Evolutionary conservation across 1,140 invertebrate genomes (phyloP).

Genomic region (Euborellia annulipes): DNA sequence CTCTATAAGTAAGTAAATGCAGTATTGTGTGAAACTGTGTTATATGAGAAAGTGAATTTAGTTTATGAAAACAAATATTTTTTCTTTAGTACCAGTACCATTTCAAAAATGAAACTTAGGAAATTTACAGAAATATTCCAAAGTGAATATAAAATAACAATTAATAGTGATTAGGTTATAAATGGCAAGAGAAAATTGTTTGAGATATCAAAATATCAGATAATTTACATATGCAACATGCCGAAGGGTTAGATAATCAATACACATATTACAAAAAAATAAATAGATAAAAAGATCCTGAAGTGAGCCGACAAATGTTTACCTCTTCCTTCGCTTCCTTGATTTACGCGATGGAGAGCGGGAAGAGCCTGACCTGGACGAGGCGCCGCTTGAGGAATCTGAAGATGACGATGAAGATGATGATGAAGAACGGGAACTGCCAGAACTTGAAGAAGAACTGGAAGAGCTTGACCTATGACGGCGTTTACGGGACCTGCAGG

Average conservation of each 20-base stretch:
- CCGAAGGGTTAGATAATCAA: not conserved
- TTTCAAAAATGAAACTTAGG: no score
- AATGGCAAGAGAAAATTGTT: no score
- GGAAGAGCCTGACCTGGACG: slow-evolving; percentile 17
- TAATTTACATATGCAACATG: no score
- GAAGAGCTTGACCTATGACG: slow-evolving; percentile 14
- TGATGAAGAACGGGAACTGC: slow-evolving; percentile 42
- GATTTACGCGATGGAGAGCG: slow-evolving; percentile 22
- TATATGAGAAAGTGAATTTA: no score
- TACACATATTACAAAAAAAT: not conserved
- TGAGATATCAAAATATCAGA: no score
- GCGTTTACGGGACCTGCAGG: slow-evolving; percentile 10
- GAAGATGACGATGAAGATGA: slow-evolving; percentile 28
- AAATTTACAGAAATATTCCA: no score
- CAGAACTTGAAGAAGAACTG: slow-evolving; percentile 33
- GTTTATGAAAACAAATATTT: no score
- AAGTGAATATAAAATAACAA: no score
- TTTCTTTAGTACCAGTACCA: no score
- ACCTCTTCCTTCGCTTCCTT: slow-evolving; percentile 11
- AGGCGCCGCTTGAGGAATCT: not conserved
- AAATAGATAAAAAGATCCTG: not conserved
- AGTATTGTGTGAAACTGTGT: no score
- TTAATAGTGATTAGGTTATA: no score
- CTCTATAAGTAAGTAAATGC: no score
- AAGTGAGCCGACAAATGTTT: slow-evolving; percentile 1